Base-by-base conservation (phyloP, 2,888 invertebrate genomes). In the Philaethria dido region DNA sequence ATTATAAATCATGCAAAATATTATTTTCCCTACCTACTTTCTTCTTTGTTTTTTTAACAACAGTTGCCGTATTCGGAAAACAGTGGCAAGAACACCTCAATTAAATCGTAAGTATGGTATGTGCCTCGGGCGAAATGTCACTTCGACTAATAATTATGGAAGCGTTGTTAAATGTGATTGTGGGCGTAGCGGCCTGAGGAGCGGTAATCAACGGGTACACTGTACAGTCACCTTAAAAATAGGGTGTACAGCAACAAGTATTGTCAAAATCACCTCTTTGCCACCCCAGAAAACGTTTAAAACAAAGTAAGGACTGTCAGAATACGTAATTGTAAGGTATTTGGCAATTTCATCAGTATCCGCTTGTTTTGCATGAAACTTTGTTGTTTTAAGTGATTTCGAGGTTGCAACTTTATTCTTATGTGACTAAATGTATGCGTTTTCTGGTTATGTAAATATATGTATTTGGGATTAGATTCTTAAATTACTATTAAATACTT, bases 141-240 rank as follows among this genome's bases (percentile, higher is more conserved):
- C 82, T 79, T 80, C 74, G 64, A 45, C 48, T 69, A 69, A 71
- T 75, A 74, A 76, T 77, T 75, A 77, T 60, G 69, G 55, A 55
- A 66, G 69, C 71, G 71, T 42, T 73, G 77, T 80, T 75, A 75
- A 75, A 73, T 57, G 73, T 84, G 80, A 78, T 72, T 64, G 73
- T 73, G 73, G 76, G 73, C 71, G 77, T 74, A 54, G 59, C 66
- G 62, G 69, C 64, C 76, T 70, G 69, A 62, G 72, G 76, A 81
- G 81, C 74, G 69, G 72, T 74, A 84, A 85, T 84, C 80, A 81
- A 75, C 74, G 70, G 75, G 74, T 78, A 73, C 73, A 75, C 48
- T 20, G 47, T 61, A 62, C 60, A 70, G 36, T 50, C 42, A n/a
- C 33, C 18, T 42, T 18, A 50, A 33, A 25, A 36, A 42, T 44